Evolutionary conservation across 1,140 invertebrate species (phyloP).

Genomic region (Tetramorium parvispinum): DNA sequence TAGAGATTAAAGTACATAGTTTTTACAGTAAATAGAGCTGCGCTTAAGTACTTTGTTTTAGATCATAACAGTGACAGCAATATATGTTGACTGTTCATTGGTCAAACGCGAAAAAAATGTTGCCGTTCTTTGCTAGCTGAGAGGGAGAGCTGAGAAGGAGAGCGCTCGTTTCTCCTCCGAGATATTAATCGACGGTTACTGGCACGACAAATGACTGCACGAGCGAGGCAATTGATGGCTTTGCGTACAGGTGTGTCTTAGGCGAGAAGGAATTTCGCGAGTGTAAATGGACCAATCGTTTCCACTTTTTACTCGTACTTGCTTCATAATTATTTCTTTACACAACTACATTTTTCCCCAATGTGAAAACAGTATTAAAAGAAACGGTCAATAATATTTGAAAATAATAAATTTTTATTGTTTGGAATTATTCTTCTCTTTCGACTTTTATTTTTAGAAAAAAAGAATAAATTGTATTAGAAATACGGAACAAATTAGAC

Average conservation of each 20-base stretch:
- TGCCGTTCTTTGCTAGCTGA: neutral
- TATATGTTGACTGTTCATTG: slow-evolving; percentile 4
- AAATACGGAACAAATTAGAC: neutral
- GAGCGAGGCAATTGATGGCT: slow-evolving; percentile 47
- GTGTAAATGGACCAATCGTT: neutral
- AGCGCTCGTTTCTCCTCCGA: slow-evolving; percentile 31
- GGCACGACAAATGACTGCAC: slow-evolving; percentile 43
- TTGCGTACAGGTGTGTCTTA: slow-evolving; percentile 53
- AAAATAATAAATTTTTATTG: neutral
- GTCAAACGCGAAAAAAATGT: slow-evolving; percentile 6
- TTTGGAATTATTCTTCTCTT: neutral
- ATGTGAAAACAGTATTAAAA: neutral
- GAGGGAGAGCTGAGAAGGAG: slow-evolving; percentile 36
- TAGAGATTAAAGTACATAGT: neutral
- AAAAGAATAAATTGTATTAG: neutral
- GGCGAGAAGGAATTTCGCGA: slow-evolving; percentile 32
- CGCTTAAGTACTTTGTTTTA: slow-evolving; percentile 20
- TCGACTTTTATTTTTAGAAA: neutral
- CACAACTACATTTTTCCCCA: neutral
- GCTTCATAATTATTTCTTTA: neutral
- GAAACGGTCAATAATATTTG: neutral
- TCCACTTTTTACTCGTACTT: neutral
- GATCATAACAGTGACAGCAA: slow-evolving; percentile 39
- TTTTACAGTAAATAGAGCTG: slow-evolving; percentile 22
- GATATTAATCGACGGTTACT: slow-evolving; percentile 40